Evolutionary conservation across 1,140 invertebrate species (phyloP).

Genomic region (Papilio aristodemus): DNA sequence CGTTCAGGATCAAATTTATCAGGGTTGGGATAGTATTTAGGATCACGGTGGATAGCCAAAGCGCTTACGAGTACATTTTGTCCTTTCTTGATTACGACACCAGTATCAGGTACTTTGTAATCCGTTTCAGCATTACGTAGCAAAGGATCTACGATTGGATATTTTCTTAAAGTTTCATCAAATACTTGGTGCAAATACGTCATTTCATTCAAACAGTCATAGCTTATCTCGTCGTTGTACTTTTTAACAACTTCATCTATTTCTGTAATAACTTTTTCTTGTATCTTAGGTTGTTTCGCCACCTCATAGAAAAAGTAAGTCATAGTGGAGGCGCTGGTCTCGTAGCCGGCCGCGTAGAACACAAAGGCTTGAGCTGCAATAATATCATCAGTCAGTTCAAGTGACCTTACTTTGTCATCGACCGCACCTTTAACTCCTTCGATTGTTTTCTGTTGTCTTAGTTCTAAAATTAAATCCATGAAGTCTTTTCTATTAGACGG

Average conservation of each 20-base stretch:
- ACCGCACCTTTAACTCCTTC: too few relatives aligned
- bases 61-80: slow-evolving; percentile 30
- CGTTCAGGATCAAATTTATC: slow-evolving; percentile 82
- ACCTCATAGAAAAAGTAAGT: too few relatives aligned
- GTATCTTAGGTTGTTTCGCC: too few relatives aligned
- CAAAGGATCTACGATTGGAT: background rate
- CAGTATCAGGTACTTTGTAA: background rate
- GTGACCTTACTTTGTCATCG: too few relatives aligned
- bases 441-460: too few relatives aligned
- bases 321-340: slow-evolving; percentile 50
- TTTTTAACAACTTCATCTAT: slow-evolving; percentile 60
- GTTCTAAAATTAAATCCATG: too few relatives aligned
- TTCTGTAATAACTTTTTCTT: too few relatives aligned
- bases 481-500: slow-evolving; percentile 32
- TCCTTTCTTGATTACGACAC: background rate
- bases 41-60: slow-evolving; percentile 47
- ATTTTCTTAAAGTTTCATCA: background rate
- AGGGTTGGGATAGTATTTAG: slow-evolving; percentile 70
- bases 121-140: background rate
- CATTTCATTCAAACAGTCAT: slow-evolving; percentile 63
- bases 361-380: too few relatives aligned
- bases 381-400: slow-evolving; percentile 50
- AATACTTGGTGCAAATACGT: too few relatives aligned
- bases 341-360: slow-evolving; percentile 62
- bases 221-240: slow-evolving; percentile 60